phyloP scores from a whole-genome alignment of 2,797 vertebrate species.

The Acrocephalus scirpaceus region DNA sequence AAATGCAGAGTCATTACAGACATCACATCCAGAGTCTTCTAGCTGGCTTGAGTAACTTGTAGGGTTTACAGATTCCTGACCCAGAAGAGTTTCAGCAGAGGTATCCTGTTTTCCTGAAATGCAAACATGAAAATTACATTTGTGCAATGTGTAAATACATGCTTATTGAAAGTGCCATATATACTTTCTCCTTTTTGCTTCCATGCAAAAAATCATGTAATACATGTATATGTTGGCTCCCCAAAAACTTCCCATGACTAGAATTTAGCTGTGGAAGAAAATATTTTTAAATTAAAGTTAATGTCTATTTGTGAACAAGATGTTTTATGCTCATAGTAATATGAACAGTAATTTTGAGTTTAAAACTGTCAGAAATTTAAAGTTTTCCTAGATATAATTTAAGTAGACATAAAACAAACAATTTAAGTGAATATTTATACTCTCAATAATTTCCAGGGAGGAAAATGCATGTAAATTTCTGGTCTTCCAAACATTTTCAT shows the following conservation, averaged over 20 bases:
- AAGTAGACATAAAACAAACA: neutral
- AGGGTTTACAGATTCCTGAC: slow-evolving; percentile 67
- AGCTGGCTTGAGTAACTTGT: slow-evolving; percentile 31
- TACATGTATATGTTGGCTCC: neutral
- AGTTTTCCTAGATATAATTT: neutral
- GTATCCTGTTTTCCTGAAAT: slow-evolving; percentile 66
- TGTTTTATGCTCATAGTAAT: neutral
- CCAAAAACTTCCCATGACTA: neutral
- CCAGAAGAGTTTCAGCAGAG: neutral
- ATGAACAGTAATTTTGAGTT: neutral
- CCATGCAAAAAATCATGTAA: neutral
- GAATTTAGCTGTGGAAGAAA: neutral
- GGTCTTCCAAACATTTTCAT: neutral
- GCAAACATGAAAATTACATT: slow-evolving; percentile 4
- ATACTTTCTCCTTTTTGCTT: neutral
- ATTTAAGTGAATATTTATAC: neutral
- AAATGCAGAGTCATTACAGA: slow-evolving; percentile 64
- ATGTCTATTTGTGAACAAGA: neutral
- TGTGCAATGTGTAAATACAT: neutral
- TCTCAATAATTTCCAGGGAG: neutral
- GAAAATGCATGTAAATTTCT: neutral
- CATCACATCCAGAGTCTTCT: slow-evolving; percentile 80
- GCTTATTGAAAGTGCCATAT: neutral
- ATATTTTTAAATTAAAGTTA: neutral
- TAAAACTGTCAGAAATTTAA: neutral